Percentiles rank a stretch among this genome's conserved stretches.
Evolutionary conservation across 2,797 vertebrate genomes (phyloP).

Genomic region (Urosaurus nigricauda): DNA sequence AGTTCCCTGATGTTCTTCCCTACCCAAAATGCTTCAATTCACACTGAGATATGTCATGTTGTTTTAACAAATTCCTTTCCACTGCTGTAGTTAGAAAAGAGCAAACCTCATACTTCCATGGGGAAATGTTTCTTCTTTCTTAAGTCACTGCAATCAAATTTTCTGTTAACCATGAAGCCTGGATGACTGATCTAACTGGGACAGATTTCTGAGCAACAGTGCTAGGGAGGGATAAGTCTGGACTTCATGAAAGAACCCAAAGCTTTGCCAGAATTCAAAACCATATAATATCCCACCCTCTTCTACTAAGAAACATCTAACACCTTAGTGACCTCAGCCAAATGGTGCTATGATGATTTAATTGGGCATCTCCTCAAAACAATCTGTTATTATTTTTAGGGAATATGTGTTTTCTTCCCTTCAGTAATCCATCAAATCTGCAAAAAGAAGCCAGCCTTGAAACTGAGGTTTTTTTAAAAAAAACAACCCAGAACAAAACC

Average conservation of each 20-base stretch:
- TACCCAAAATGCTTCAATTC: background rate
- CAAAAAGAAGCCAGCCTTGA: conserved; percentile 7
- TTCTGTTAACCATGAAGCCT: background rate
- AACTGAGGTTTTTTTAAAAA: background rate
- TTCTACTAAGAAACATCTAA: conserved; percentile 5
- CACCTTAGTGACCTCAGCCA: background rate
- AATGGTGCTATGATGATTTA: background rate
- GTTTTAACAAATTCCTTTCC: conserved; percentile 39
- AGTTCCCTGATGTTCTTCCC: background rate
- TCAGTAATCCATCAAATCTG: background rate
- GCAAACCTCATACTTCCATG: conserved; percentile 26
- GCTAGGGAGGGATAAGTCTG: conserved; percentile 8
- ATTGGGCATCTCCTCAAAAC: background rate
- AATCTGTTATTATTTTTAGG: background rate
- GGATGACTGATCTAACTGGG: conserved; percentile 1
- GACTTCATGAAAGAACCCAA: conserved; percentile 2
- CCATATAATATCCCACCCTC: background rate
- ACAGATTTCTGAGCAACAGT: background rate
- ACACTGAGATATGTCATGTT: conserved; percentile 35
- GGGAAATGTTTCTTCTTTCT: conserved; percentile 17
- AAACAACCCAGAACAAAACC: background rate
- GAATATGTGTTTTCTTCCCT: background rate
- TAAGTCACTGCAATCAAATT: conserved; percentile 7
- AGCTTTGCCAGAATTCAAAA: conserved; percentile 4
- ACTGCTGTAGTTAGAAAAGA: conserved; percentile 29